Conservation (phyloP, 2,888 invertebrate genomes). For the Schizotus pectinicornis region DNA sequence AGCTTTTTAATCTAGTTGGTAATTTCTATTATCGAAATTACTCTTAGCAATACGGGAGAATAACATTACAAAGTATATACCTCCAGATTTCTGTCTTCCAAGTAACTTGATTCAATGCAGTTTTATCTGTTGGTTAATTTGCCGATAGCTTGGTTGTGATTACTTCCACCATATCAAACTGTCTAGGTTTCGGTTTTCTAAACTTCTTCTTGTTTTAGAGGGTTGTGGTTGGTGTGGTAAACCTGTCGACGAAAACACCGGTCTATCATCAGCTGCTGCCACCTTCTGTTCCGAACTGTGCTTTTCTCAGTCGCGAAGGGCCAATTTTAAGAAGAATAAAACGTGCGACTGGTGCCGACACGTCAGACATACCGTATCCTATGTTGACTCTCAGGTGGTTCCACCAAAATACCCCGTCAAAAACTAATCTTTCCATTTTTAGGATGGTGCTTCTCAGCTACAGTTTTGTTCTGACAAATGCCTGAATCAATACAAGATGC, state of each 20-base stretch:
- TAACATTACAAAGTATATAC: no score
- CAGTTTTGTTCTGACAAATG: conserved; percentile 94
- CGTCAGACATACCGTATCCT: conserved; percentile 87
- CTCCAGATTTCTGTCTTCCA: no score
- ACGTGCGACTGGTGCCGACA: conserved; percentile 95
- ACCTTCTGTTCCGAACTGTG: conserved; percentile 87
- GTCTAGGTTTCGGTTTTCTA: background rate
- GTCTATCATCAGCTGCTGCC: conserved; percentile 59
- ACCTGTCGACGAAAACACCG: conserved; percentile 63
- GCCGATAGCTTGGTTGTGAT: no score
- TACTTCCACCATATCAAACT: no score
- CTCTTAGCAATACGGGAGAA: no score
- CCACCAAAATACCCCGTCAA: conserved; percentile 2
- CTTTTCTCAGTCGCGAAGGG: conserved; percentile 86
- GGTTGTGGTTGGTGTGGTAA: conserved; percentile 81
- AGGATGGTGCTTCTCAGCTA: conserved; percentile 88
- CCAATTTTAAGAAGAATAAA: conserved; percentile 89
- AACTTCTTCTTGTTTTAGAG: conserved; percentile 57
- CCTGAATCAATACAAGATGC: conserved; percentile 96
- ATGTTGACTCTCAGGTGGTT: conserved; percentile 77
- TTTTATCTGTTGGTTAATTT: no score
- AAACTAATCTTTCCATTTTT: conserved; percentile 43
- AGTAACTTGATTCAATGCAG: no score
- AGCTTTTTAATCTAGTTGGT: no score
- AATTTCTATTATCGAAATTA: no score